phyloP scores from a whole-genome alignment of 23 tunicate genomes.

The Corella eumyota region DNA sequence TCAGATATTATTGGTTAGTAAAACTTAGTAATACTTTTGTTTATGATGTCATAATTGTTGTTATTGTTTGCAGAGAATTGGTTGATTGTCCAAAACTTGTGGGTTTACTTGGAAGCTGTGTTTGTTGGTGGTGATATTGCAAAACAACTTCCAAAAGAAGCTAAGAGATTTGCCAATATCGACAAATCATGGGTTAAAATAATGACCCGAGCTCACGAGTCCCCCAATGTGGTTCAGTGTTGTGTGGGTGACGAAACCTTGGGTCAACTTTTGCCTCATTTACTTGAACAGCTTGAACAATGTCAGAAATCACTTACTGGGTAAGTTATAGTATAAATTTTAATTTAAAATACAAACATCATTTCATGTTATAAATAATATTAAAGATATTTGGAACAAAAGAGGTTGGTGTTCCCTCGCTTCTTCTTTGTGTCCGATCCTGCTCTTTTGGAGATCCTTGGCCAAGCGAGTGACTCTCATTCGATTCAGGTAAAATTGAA shows the following conservation, averaged over 20 bases:
- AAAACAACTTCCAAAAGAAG: slow-evolving; percentile 97
- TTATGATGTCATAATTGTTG: background rate
- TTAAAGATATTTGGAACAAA: slow-evolving; percentile 83
- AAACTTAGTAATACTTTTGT: background rate
- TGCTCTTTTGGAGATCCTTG: slow-evolving; percentile 92
- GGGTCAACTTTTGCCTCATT: slow-evolving; percentile 87
- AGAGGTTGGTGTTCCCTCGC: slow-evolving; percentile 93
- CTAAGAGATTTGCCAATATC: slow-evolving; percentile 90
- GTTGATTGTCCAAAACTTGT: slow-evolving; percentile 95
- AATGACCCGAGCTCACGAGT: slow-evolving; percentile 96
- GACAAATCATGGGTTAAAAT: slow-evolving; percentile 99
- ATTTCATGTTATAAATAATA: too few relatives aligned
- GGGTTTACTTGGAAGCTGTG: slow-evolving; percentile 98
- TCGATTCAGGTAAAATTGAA: slow-evolving; percentile 64
- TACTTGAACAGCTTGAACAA: slow-evolving; percentile 88
- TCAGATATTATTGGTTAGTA: slow-evolving; percentile 78
- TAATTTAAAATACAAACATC: background rate
- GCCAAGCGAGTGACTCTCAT: slow-evolving; percentile 98
- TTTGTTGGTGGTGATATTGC: slow-evolving; percentile 99
- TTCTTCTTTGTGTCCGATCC: slow-evolving; percentile 99
- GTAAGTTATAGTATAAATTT: slow-evolving; percentile 9
- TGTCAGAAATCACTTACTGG: slow-evolving; percentile 99
- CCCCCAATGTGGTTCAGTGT: slow-evolving; percentile 90
- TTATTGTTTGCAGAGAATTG: slow-evolving; percentile 73
- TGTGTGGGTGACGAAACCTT: slow-evolving; percentile 96